A percentile compares a stretch with the other conserved stretches of the same genome.
Evolutionary conservation across 2,797 vertebrate genomes (phyloP).

Genomic region (Anabacerthia variegaticeps): DNA sequence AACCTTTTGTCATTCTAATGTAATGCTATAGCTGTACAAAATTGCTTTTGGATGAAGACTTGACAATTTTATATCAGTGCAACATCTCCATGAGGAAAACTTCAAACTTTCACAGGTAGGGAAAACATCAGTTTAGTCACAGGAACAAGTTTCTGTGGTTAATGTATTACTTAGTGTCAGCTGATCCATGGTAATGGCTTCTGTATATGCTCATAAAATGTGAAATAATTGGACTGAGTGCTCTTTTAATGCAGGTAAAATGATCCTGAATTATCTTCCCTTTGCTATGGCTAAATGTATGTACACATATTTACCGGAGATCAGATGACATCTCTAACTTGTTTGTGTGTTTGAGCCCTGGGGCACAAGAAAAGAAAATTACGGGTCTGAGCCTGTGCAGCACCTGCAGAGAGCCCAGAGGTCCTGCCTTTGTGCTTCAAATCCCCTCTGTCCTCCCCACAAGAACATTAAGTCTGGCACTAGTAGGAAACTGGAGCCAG

Average conservation of each 20-base stretch:
- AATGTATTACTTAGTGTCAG: neutral
- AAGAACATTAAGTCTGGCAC: neutral
- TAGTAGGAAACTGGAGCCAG: neutral
- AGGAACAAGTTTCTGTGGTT: neutral
- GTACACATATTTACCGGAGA: neutral
- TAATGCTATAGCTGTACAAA: neutral
- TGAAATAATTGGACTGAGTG: slow-evolving; percentile 25
- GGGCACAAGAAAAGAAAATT: neutral
- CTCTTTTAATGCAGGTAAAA: slow-evolving; percentile 51
- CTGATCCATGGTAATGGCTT: slow-evolving; percentile 2
- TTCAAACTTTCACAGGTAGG: neutral
- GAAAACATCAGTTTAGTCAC: neutral
- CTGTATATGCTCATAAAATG: slow-evolving; percentile 5
- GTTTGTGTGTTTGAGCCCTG: neutral
- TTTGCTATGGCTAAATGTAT: slow-evolving; percentile 2
- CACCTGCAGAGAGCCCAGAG: slow-evolving; percentile 7
- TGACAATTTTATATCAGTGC: neutral
- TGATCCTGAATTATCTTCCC: neutral
- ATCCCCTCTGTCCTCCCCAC: neutral
- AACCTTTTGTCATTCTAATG: neutral
- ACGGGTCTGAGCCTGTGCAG: neutral
- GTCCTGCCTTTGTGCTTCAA: neutral
- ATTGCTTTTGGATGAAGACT: neutral
- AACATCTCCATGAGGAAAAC: neutral
- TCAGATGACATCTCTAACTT: neutral